Conservation (phyloP, 2,797 vertebrate genomes). For the Anguilla obscura region DNA sequence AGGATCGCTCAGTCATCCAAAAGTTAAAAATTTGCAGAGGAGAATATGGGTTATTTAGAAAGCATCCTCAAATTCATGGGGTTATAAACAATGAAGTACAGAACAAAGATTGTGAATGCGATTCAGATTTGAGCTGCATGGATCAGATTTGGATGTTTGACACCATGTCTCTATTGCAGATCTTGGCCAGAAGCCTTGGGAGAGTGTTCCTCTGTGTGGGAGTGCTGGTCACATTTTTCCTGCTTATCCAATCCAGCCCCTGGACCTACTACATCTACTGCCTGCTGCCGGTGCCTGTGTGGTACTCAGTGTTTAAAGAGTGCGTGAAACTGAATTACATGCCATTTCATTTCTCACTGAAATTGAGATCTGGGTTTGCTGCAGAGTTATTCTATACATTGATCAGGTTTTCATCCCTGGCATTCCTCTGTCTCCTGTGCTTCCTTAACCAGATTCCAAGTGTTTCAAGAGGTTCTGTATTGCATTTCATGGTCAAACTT, state of each 20-base stretch:
- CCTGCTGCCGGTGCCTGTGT: slow-evolving; percentile 86
- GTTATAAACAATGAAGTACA: background rate
- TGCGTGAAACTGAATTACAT: slow-evolving; percentile 70
- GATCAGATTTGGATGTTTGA: slow-evolving; percentile 22
- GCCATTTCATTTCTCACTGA: background rate
- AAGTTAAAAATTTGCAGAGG: background rate
- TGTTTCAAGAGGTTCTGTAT: background rate
- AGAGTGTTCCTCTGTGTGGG: slow-evolving; percentile 69
- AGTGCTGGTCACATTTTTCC: slow-evolving; percentile 73
- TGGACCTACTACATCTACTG: slow-evolving; percentile 92
- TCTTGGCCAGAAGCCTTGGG: slow-evolving; percentile 44
- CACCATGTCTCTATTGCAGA: slow-evolving; percentile 49
- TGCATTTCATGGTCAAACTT: background rate
- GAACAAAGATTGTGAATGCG: background rate
- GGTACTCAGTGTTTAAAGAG: slow-evolving; percentile 89
- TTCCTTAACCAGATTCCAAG: background rate
- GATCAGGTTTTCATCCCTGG: background rate
- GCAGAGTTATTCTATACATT: background rate
- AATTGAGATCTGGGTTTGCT: background rate
- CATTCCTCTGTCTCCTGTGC: background rate
- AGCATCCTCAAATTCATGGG: background rate
- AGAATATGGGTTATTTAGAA: background rate
- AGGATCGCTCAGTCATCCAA: background rate
- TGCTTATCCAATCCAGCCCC: slow-evolving; percentile 86
- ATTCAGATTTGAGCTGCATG: background rate